Evolutionary conservation across 2,888 invertebrate genomes (phyloP).

Genomic region (Shargacucullia verbasci): DNA sequence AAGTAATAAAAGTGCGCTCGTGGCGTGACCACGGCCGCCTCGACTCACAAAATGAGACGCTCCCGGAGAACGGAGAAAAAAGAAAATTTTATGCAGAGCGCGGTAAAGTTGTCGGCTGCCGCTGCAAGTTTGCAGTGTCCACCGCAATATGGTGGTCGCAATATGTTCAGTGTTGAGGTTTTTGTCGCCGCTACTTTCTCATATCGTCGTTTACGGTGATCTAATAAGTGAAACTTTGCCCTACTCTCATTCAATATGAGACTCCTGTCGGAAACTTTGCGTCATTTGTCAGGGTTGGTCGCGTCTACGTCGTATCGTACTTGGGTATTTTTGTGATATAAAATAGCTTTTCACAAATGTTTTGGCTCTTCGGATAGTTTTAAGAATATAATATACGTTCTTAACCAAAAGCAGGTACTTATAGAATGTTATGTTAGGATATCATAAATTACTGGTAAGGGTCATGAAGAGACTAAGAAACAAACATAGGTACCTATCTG

Average conservation of each 20-base stretch:
- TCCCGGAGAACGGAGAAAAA: constrained; percentile 64
- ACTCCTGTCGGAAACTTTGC: constrained; percentile 75
- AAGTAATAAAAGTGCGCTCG: constrained; percentile 72
- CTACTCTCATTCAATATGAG: constrained; percentile 85
- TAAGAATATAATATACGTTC: no score
- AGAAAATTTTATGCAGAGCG: constrained; percentile 77
- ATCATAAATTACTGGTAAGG: no score
- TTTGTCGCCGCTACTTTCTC: constrained; percentile 84
- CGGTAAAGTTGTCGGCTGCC: constrained; percentile 73
- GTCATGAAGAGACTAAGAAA: no score
- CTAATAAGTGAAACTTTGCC: constrained; percentile 86
- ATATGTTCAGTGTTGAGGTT: constrained; percentile 83
- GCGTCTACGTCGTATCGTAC: constrained; percentile 34
- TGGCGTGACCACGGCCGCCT: constrained; percentile 61
- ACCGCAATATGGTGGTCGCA: constrained; percentile 76
- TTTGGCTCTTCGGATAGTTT: no score
- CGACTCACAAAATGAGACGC: constrained; percentile 64
- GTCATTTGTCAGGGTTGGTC: constrained; percentile 73
- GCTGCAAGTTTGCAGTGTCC: constrained; percentile 82
- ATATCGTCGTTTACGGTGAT: constrained; percentile 82
- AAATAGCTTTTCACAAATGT: constrained; percentile 2
- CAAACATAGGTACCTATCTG: no score
- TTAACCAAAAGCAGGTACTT: no score
- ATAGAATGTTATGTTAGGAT: no score
- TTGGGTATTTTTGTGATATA: constrained; percentile 42